These are phyloP conservation scores for Cyclina sinensis DNA, from an alignment of 1,140 invertebrate species.

Conservation along the genomic window DNA sequence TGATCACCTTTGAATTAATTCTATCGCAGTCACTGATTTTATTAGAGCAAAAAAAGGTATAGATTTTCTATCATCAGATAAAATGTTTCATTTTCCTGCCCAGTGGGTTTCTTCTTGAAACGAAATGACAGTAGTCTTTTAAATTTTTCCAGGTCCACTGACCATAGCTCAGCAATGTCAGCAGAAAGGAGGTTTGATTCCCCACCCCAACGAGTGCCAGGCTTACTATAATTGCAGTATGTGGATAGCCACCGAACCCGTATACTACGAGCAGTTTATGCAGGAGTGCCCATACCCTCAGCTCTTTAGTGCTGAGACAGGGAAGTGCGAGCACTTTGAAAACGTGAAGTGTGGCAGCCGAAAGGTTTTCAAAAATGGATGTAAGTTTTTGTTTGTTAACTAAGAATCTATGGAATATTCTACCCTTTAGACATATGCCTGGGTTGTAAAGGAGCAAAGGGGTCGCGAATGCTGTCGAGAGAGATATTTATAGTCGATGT, in stretches of 20 bases:
- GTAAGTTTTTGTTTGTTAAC: constrained; percentile 46
- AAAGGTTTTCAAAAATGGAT: constrained; percentile 65
- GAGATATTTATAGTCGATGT: too few species aligned
- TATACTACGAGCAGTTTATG: constrained; percentile 71
- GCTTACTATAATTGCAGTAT: constrained; percentile 74
- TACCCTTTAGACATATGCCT: too few species aligned
- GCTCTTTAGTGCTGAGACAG: constrained; percentile 67
- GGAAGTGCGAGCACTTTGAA: constrained; percentile 65
- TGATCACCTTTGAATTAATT: too few species aligned
- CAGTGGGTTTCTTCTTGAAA: too few species aligned
- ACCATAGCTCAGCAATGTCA: constrained; percentile 55
- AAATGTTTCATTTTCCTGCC: too few species aligned
- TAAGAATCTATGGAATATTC: too few species aligned
- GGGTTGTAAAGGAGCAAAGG: too few species aligned
- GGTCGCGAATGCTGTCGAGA: too few species aligned
- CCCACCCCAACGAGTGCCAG: constrained; percentile 74
- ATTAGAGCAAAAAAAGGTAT: too few species aligned
- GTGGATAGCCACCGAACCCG: constrained; percentile 42
- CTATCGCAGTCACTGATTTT: too few species aligned
- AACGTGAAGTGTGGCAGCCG: constrained; percentile 74
- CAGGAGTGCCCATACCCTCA: constrained; percentile 76
- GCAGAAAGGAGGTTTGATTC: constrained; percentile 36
- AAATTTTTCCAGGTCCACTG: constrained; percentile 48
- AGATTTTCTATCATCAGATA: too few species aligned
- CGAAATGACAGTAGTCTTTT: too few species aligned